These are phyloP conservation scores for Tyrophagus putrescentiae DNA, from an alignment of 1,140 invertebrate genomes.

Conservation along the genomic window DNA sequence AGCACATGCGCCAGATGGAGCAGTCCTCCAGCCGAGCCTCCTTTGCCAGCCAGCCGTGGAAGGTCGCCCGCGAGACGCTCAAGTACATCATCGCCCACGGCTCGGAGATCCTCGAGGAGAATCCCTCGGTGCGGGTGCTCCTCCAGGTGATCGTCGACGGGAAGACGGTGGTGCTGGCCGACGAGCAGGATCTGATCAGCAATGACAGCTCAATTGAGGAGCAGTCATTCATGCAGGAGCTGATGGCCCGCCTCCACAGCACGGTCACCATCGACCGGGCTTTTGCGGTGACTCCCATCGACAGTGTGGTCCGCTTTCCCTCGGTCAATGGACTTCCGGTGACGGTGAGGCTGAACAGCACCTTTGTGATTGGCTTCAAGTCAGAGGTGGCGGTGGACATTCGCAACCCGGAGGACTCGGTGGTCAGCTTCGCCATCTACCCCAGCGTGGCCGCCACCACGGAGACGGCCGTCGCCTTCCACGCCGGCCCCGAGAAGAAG, in stretches of 20 bases:
- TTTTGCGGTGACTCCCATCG: constrained; percentile 12
- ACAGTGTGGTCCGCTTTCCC: constrained; percentile 11
- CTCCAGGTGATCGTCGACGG: constrained; percentile 19
- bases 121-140: not conserved
- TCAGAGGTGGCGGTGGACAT: not conserved
- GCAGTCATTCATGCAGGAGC: not conserved
- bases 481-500: constrained; percentile 1
- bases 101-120: not conserved
- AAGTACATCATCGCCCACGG: not conserved
- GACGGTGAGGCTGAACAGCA: constrained; percentile 14
- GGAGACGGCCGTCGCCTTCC: not conserved
- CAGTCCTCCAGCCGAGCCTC: not conserved
- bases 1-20: not conserved
- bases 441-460: constrained; percentile 18
- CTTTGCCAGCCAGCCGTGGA: not conserved
- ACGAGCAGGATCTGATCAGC: constrained; percentile 1
- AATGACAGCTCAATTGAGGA: not conserved
- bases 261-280: constrained; percentile 9
- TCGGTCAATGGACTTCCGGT: constrained; percentile 20
- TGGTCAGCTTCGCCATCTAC: not conserved
- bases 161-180: constrained; percentile 16
- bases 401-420: not conserved
- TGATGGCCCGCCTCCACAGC: not conserved
- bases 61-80: not conserved
- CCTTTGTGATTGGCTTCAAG: constrained; percentile 17